These are phyloP conservation scores for Tyrannus savana DNA, from an alignment of 2,113 vertebrate species.

Conservation along the genomic window DNA sequence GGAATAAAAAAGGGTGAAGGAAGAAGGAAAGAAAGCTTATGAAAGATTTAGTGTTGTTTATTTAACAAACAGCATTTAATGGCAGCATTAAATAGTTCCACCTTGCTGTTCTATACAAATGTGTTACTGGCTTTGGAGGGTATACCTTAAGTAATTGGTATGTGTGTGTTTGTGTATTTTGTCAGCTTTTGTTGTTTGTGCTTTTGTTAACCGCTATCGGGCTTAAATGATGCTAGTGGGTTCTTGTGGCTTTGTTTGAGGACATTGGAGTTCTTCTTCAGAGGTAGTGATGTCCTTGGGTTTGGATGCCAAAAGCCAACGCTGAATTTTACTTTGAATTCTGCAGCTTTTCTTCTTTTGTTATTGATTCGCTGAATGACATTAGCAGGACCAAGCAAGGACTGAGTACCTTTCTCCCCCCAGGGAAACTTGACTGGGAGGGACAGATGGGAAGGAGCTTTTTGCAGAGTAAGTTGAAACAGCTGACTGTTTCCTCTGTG, in stretches of 20 bases:
- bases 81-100: background rate
- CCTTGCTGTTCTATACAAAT: background rate
- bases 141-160: background rate
- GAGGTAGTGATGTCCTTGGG: background rate
- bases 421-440: background rate
- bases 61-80: background rate
- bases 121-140: background rate
- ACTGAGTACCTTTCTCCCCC: background rate
- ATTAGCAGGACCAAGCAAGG: background rate
- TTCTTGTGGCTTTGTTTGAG: background rate
- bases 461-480: background rate
- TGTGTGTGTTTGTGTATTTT: background rate
- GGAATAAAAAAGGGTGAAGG: background rate
- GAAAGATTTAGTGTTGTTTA: background rate
- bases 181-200: background rate
- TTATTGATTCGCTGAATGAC: background rate
- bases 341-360: background rate
- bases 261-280: background rate
- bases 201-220: background rate
- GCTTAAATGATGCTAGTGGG: background rate
- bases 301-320: background rate
- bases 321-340: slow-evolving; percentile 31
- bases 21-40: background rate
- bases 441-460: background rate
- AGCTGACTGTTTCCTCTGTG: background rate